Conservation (phyloP, 2,797 vertebrate species). For the Myotis pilosus region DNA sequence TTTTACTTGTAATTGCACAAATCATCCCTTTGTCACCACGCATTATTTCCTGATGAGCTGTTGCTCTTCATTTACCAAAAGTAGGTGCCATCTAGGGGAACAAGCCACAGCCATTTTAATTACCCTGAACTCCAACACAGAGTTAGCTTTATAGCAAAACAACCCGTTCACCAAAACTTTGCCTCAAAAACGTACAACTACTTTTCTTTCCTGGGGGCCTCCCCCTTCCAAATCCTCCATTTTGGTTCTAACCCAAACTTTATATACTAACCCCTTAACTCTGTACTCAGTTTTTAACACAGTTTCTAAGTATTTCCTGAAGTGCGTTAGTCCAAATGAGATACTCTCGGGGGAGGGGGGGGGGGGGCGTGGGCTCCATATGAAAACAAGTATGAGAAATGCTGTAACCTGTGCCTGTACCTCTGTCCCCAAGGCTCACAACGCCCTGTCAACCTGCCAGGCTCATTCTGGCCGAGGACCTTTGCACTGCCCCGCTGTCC, state of each 20-base stretch:
- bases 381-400: not conserved
- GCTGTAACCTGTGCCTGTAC: fast-evolving
- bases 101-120: not conserved
- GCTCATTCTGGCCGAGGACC: not conserved
- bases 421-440: not conserved
- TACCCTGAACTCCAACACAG: not conserved
- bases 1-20: not conserved
- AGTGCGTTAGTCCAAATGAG: not conserved
- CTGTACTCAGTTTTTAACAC: not conserved
- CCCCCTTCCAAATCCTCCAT: not conserved
- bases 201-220: not conserved
- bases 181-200: not conserved
- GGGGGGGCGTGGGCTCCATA: not conserved
- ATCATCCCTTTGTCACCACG: not conserved
- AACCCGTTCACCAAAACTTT: not conserved
- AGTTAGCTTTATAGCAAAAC: not conserved
- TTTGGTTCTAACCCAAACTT: not conserved
- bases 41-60: not conserved
- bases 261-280: not conserved
- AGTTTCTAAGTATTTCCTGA: not conserved
- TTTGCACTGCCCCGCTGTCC: not conserved
- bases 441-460: not conserved
- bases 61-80: not conserved
- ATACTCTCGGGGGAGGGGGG: not conserved
- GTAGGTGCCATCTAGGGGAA: not conserved